Evolutionary conservation across 2,888 invertebrate genomes (phyloP), one percentile per base, ranked within the genome.

Genomic region (Zygogramma bicolorata): DNA sequence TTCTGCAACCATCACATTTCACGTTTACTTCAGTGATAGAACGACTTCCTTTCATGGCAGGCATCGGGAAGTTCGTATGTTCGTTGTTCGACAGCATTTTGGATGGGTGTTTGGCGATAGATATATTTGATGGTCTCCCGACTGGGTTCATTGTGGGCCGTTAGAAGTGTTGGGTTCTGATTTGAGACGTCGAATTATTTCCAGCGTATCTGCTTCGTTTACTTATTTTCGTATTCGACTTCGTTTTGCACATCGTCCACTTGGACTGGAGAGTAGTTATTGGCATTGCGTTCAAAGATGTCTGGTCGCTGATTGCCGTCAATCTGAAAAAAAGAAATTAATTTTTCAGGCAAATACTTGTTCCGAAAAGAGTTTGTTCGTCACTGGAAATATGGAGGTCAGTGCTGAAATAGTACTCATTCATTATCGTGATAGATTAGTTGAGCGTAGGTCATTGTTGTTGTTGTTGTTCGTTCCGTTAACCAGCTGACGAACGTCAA

Each of bases 1-100:
- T 75, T 83, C 70, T 66, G 72, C 53, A 62, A 62, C 69, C 61
- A 46, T 69, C 65, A 61, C 73, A 69, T 66, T 61, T 65, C 73
- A 66, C 61, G 15, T n/a, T 25, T 13, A 53, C 25, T 27, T 53
- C 53, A 53, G 27, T 53, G 53, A 53, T 27, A 25, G 5, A 6
- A 27, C n/a, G 53, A 4, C 27, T 27, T 27, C n/a, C 27, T 5
- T 8, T 27, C 53, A 53, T 53, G 8, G 22, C 25, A 27, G 60
- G 53, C 53, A 49, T 40, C 13, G 49, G 31, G 29, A 42, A 42
- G 2, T 29, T 31, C 34, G 29, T 27, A 27, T 25, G 38, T 69
- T 73, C 72, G 73, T 73, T 73, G 69, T 65, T 34, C 8, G 8
- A 34, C 42, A 22, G 40, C 34, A 42, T 53, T 53, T 6, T 53